Percentiles rank a stretch among this genome's conserved stretches.
Conservation (phyloP, 1,140 invertebrate genomes). For the Panonychus citri region DNA sequence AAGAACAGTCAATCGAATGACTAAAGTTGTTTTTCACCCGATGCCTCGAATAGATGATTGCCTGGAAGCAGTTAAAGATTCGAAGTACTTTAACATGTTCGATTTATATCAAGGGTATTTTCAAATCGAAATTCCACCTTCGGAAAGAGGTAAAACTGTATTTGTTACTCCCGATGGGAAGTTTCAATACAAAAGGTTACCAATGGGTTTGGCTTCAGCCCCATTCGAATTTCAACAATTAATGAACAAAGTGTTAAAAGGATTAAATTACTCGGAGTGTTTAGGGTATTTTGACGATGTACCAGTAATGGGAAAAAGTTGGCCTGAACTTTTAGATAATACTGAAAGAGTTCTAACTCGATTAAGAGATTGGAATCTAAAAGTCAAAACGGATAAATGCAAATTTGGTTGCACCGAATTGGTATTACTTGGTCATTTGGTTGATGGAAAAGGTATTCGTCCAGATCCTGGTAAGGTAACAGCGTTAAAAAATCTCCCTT, state of each 20-base stretch:
- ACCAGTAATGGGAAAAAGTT: too few relatives aligned
- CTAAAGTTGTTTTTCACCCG: too few relatives aligned
- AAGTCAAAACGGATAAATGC: too few relatives aligned
- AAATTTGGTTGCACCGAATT: slow-evolving; percentile 15
- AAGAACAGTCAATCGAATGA: too few relatives aligned
- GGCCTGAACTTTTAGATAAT: slow-evolving; percentile 13
- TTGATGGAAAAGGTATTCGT: slow-evolving; percentile 18
- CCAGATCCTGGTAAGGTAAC: slow-evolving; percentile 19
- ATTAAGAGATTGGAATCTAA: slow-evolving; percentile 12
- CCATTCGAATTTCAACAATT: too few relatives aligned
- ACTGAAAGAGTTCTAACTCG: slow-evolving; percentile 14
- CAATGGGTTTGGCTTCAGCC: too few relatives aligned
- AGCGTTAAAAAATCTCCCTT: slow-evolving; percentile 14
- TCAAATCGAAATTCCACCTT: neutral
- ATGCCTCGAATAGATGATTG: too few relatives aligned
- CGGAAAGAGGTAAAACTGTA: slow-evolving; percentile 7
- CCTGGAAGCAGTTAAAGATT: neutral
- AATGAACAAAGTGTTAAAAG: neutral
- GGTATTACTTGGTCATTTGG: slow-evolving; percentile 20
- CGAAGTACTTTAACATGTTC: too few relatives aligned
- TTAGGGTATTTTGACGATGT: slow-evolving; percentile 1
- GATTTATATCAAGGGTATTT: too few relatives aligned
- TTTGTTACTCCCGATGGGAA: too few relatives aligned
- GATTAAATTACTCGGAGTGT: neutral
- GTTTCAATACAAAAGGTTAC: too few relatives aligned